Percentiles rank a stretch among this genome's conserved stretches.
These are phyloP conservation scores for Leptocoma aspasia DNA, from an alignment of 2,113 vertebrate genomes.

Conservation along the genomic window DNA sequence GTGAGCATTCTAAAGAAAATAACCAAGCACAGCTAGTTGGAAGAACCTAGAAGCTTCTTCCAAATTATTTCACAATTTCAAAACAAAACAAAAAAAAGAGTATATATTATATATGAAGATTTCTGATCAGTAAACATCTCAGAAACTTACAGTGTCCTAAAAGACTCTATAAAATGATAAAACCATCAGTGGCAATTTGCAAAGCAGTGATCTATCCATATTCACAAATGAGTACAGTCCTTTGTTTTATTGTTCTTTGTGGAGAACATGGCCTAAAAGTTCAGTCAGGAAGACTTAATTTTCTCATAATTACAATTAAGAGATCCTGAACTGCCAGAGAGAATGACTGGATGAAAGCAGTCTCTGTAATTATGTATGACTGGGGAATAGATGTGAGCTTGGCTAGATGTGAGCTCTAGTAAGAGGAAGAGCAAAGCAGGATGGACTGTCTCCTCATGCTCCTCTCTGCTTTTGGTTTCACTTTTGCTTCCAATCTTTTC, in stretches of 20 bases:
- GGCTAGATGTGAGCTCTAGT: neutral
- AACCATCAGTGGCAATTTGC: neutral
- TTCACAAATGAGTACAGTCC: neutral
- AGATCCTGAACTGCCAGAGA: neutral
- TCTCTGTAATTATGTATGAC: neutral
- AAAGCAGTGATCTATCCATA: neutral
- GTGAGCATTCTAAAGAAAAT: neutral
- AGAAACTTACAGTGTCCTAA: neutral
- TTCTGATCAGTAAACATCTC: neutral
- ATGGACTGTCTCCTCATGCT: neutral
- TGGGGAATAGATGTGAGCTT: neutral
- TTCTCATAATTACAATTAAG: neutral
- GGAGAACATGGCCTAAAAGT: neutral
- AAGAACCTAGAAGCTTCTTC: neutral
- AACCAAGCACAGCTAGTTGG: neutral
- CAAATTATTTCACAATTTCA: neutral
- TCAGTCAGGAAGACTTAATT: neutral
- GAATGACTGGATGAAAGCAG: neutral
- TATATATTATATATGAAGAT: neutral
- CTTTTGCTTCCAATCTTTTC: neutral
- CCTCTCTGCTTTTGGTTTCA: neutral
- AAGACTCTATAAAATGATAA: neutral
- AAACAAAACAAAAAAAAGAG: neutral
- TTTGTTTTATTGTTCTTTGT: neutral
- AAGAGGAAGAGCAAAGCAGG: neutral